Evolutionary conservation across 2,888 invertebrate genomes (phyloP).

Genomic region (Cantharis nigra): DNA sequence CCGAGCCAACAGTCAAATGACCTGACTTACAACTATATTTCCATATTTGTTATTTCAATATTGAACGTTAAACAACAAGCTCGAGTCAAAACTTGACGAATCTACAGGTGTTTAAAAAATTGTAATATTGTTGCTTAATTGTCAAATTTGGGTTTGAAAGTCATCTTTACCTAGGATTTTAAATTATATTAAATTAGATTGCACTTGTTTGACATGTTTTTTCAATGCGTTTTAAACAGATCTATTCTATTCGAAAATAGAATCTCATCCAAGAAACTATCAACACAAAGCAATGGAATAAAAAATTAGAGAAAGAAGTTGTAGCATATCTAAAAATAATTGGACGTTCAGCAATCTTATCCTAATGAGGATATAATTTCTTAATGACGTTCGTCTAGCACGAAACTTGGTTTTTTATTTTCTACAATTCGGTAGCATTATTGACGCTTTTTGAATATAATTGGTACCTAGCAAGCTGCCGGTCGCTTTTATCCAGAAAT

Average conservation of each 20-base stretch:
- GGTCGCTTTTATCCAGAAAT: conserved; percentile 4
- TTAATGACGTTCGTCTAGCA: conserved; percentile 23
- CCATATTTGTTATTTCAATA: conserved; percentile 24
- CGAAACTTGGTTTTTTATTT: conserved; percentile 21
- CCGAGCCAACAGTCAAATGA: conserved; percentile 24
- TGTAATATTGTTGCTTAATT: background rate
- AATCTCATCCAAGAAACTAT: background rate
- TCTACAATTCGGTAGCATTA: conserved; percentile 22
- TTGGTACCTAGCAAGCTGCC: conserved; percentile 7
- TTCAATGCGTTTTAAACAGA: background rate
- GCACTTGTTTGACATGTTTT: background rate
- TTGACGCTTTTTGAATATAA: conserved; percentile 15
- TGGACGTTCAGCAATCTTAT: conserved; percentile 21
- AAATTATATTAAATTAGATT: background rate
- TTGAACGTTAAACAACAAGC: conserved; percentile 22
- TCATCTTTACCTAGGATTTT: background rate
- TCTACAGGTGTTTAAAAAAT: conserved; percentile 12
- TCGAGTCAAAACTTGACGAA: conserved; percentile 17
- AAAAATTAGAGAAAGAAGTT: background rate
- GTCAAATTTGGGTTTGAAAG: background rate
- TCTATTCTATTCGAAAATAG: background rate
- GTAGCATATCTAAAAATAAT: conserved; percentile 24
- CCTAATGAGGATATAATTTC: conserved; percentile 30
- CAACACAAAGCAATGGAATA: background rate
- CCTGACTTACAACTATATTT: conserved; percentile 18